phyloP scores from a whole-genome alignment of 1,140 invertebrate species.

The Drosophila ohnishii region DNA sequence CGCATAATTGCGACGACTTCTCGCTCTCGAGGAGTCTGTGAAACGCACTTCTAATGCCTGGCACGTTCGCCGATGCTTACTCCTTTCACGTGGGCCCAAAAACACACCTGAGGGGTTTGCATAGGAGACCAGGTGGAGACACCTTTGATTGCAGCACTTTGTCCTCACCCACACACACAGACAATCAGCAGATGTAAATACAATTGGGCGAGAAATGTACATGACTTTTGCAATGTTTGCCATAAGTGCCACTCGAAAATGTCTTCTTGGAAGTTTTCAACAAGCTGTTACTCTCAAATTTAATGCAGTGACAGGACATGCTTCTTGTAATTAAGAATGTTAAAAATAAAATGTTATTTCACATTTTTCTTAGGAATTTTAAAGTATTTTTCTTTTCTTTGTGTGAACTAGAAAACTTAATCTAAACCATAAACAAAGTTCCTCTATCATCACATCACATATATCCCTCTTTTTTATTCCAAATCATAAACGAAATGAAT shows the following conservation, averaged over 20 bases:
- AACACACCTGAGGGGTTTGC: conserved; percentile 42
- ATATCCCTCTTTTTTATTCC: background rate
- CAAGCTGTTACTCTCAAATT: conserved; percentile 7
- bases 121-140: conserved; percentile 35
- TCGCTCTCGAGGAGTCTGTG: conserved; percentile 5
- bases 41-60: conserved; percentile 47
- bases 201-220: conserved; percentile 60
- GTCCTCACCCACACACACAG: conserved; percentile 49
- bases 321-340: background rate
- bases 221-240: conserved; percentile 35
- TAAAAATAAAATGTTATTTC: background rate
- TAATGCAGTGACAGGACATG: background rate
- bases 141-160: conserved; percentile 71
- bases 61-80: conserved; percentile 64
- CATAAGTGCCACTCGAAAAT: conserved; percentile 20
- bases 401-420: background rate
- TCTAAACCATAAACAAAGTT: conserved; percentile 1
- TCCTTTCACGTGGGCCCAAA: conserved; percentile 61
- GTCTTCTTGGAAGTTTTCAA: background rate
- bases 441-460: conserved; percentile 17
- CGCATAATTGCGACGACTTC: conserved; percentile 59
- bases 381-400: background rate
- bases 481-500: conserved; percentile 21
- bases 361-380: too few relatives aligned
- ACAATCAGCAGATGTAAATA: conserved; percentile 53